These are phyloP conservation scores for Myotis davidii DNA, from an alignment of 2,113 vertebrate species.

Conservation along the genomic window DNA sequence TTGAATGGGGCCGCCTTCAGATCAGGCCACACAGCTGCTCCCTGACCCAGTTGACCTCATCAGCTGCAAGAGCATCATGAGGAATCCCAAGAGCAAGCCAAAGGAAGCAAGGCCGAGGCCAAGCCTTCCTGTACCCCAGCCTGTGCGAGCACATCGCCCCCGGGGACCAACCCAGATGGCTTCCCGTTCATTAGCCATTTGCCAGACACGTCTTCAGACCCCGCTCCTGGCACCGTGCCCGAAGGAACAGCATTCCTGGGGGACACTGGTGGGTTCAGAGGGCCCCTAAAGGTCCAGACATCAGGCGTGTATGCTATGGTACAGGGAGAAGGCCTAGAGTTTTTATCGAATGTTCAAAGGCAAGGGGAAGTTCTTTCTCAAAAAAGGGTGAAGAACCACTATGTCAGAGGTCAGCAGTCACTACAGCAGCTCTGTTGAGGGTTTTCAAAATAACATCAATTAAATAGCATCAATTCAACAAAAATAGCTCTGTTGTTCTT, in stretches of 20 bases:
- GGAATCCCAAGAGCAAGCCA: background rate
- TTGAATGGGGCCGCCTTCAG: background rate
- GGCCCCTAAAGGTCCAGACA: background rate
- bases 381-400: background rate
- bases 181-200: background rate
- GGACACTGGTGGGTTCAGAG: background rate
- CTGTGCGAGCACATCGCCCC: background rate
- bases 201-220: background rate
- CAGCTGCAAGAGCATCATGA: background rate
- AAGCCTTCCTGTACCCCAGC: background rate
- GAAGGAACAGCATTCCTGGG: background rate
- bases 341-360: slow-evolving; percentile 6
- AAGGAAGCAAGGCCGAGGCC: background rate
- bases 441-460: background rate
- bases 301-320: background rate
- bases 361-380: background rate
- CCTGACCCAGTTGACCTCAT: background rate
- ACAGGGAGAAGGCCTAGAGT: background rate
- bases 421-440: background rate
- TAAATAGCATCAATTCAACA: background rate
- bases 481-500: background rate
- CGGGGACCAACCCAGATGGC: background rate
- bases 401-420: background rate
- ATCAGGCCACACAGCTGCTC: background rate
- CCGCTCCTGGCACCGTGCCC: background rate